Evolutionary conservation across 2,113 vertebrate species (phyloP).

Genomic region (Piprites chloris): DNA sequence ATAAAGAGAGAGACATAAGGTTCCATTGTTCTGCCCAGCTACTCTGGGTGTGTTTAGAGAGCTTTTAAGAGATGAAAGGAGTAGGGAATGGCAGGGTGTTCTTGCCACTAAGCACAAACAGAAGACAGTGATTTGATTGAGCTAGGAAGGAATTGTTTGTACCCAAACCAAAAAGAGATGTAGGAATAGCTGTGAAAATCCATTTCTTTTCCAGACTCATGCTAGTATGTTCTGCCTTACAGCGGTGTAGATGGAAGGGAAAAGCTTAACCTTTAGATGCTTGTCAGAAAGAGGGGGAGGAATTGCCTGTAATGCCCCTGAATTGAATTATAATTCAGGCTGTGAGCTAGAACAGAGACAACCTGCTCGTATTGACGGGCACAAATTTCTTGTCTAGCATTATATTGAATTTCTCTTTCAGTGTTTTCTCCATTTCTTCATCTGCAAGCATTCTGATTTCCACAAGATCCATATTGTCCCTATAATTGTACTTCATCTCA

Average conservation of each 20-base stretch:
- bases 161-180: neutral
- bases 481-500: conserved; percentile 75
- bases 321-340: neutral
- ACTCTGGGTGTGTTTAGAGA: neutral
- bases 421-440: conserved; percentile 72
- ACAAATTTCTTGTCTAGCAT: conserved; percentile 75
- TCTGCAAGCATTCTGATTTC: conserved; percentile 74
- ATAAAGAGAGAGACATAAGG: neutral
- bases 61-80: conserved; percentile 32
- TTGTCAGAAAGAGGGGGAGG: neutral
- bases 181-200: neutral
- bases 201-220: neutral
- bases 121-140: neutral
- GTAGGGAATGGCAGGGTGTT: neutral
- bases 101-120: neutral
- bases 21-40: neutral
- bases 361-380: conserved; percentile 41
- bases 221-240: neutral
- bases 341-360: conserved; percentile 41
- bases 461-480: conserved; percentile 73
- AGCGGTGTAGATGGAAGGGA: neutral
- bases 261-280: conserved; percentile 4
- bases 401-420: conserved; percentile 79
- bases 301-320: neutral
- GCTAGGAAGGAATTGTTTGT: neutral